Percentiles rank a stretch among this genome's conserved stretches.
These are phyloP conservation scores for Aphelocoma coerulescens DNA, from an alignment of 2,113 vertebrate genomes.

Conservation along the genomic window DNA sequence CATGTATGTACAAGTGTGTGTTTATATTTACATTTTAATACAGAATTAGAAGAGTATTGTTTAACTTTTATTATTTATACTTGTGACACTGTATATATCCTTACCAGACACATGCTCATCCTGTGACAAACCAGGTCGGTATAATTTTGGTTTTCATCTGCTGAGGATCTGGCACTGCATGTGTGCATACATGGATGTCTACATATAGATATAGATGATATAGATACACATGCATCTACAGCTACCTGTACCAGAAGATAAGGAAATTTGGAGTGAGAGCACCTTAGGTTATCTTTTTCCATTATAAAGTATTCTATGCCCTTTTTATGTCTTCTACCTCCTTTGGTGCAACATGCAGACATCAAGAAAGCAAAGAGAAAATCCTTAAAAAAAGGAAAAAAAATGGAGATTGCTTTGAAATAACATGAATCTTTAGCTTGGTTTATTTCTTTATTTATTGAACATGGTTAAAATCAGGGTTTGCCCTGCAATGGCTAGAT, in stretches of 20 bases:
- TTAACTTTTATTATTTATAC: neutral
- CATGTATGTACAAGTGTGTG: neutral
- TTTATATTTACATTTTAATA: neutral
- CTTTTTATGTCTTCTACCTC: neutral
- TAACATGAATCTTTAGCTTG: neutral
- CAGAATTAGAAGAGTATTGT: neutral
- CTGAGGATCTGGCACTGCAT: neutral
- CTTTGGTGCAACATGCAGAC: neutral
- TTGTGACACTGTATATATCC: neutral
- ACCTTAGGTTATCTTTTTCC: neutral
- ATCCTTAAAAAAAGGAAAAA: neutral
- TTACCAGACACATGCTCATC: neutral
- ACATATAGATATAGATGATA: neutral
- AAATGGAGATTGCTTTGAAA: neutral
- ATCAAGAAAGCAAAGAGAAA: neutral
- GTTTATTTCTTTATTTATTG: neutral
- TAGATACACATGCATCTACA: neutral
- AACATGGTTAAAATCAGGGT: neutral
- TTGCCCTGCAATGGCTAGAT: neutral
- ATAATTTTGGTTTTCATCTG: neutral
- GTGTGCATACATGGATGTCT: too few relatives aligned
- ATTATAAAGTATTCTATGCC: neutral
- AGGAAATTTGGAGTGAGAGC: neutral
- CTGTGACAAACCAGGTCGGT: neutral
- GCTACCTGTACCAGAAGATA: neutral